A percentile compares a stretch with the other conserved stretches of the same genome.
phyloP scores from a whole-genome alignment of 1,140 invertebrate species.

The Sarcophaga bullata region DNA sequence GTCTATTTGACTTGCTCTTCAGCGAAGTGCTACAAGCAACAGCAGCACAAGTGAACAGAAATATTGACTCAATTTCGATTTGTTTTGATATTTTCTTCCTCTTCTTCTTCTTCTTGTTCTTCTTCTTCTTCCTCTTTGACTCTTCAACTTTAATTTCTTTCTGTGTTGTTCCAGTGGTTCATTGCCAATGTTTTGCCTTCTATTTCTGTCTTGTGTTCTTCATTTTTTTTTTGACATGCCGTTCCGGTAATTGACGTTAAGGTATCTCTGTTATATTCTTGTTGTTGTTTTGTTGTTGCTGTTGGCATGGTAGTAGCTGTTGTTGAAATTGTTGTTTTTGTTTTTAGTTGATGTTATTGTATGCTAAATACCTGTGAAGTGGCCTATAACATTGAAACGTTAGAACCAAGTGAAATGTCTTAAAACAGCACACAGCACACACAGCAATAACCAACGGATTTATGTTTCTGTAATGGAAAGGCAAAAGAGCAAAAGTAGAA shows the following conservation, averaged over 20 bases:
- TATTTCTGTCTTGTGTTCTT: not conserved
- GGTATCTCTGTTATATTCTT: conserved; percentile 14
- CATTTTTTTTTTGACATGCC: conserved; percentile 8
- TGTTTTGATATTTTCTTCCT: not conserved
- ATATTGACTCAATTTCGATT: conserved; percentile 4
- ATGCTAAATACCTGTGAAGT: conserved; percentile 9
- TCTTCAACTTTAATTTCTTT: not conserved
- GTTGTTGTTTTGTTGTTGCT: no score
- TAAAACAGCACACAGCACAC: no score
- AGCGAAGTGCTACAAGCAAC: no score
- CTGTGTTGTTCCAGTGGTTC: no score
- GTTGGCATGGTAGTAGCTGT: not conserved
- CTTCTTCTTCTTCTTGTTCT: not conserved
- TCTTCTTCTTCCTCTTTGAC: not conserved
- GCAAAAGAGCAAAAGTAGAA: no score
- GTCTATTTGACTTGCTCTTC: no score
- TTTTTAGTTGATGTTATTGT: not conserved
- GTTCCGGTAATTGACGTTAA: conserved; percentile 13
- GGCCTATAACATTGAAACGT: conserved; percentile 9
- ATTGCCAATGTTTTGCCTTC: no score
- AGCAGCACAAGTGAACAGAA: not conserved
- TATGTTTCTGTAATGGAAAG: no score
- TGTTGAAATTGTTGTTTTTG: not conserved
- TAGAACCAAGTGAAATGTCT: not conserved
- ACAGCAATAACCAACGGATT: no score